Base-by-base conservation (phyloP, 2,113 vertebrate genomes). In the Anhinga anhinga region DNA sequence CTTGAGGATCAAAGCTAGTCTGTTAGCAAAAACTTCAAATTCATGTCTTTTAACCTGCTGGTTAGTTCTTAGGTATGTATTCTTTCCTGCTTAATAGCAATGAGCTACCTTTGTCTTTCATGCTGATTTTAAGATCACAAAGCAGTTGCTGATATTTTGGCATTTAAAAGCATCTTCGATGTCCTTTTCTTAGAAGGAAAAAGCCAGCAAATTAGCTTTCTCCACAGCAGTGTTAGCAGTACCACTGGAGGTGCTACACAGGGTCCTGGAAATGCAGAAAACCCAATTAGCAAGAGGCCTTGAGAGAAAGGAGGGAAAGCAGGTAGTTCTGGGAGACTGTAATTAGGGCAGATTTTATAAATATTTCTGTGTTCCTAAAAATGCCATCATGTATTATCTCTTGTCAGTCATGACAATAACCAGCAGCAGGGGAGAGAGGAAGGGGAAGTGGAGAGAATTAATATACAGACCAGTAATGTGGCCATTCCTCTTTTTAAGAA, bases 321-420 rank as follows among this genome's bases (percentile, higher is more conserved):
- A 76, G 91, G 89, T 94, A 79, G 70, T 62, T 86, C 59, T 86
- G 86, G 82, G 76, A 92, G 55, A 30, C 29, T 1, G 3, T 93
- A 88, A 95, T 94, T 93, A 90, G 91, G 91, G 77, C 70, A 95
- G 89, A 80, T 80, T 91, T 95, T 87, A 82, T 95, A 93, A 95
- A 95, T 91, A 95, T 91, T 96, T 95, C 86, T 73, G 38, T 95
- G 78, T 95, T 97, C 70, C 86, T 94, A 74, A 95, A 93, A 95
- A 89, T 94, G 95, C 86, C 91, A 66, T 82, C 62, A 17, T 36
- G 53, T 84, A 59, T 97, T 95, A 72, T 93, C 89, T 79, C 81
- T 80, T 80, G 86, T 89, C 95, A 82, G 91, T 49, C 42, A 8
- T 91, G 95, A 95, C 83, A 94, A 89, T 93, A 96, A 91, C 56